Percentiles rank a stretch among this genome's conserved stretches.
Conservation (phyloP, 2,797 vertebrate genomes). For the Platalea minor region DNA sequence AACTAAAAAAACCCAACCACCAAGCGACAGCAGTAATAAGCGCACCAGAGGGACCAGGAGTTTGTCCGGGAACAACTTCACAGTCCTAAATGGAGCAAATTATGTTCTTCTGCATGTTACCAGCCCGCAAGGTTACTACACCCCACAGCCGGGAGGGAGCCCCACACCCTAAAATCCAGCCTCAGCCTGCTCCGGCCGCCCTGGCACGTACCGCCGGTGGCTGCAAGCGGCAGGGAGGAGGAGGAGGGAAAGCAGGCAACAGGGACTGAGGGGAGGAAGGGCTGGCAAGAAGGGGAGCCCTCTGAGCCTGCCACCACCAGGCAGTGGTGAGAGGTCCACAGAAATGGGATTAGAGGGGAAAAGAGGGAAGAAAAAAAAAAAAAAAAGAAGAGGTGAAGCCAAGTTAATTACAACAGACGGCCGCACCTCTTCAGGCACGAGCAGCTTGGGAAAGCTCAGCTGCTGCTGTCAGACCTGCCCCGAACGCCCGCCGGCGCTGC, state of each 20-base stretch:
- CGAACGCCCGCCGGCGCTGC: rapidly evolving
- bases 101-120: background rate
- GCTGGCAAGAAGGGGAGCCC: background rate
- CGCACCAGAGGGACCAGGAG: rapidly evolving
- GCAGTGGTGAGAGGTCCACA: rapidly evolving
- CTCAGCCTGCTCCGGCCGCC: background rate
- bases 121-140: background rate
- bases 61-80: background rate
- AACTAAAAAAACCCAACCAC: background rate
- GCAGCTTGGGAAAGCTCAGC: background rate
- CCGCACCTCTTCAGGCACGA: rapidly evolving
- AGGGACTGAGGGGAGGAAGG: background rate
- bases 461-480: background rate
- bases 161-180: conserved; percentile 29
- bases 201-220: rapidly evolving
- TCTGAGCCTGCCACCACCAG: background rate
- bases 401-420: background rate
- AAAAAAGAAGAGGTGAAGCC: background rate
- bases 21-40: background rate
- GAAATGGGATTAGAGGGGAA: background rate
- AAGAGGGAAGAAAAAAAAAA: background rate
- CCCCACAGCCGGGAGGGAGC: background rate
- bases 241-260: background rate
- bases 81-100: background rate
- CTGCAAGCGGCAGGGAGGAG: background rate